phyloP scores from a whole-genome alignment of 2,888 invertebrate genomes.

The Gari tellinella region DNA sequence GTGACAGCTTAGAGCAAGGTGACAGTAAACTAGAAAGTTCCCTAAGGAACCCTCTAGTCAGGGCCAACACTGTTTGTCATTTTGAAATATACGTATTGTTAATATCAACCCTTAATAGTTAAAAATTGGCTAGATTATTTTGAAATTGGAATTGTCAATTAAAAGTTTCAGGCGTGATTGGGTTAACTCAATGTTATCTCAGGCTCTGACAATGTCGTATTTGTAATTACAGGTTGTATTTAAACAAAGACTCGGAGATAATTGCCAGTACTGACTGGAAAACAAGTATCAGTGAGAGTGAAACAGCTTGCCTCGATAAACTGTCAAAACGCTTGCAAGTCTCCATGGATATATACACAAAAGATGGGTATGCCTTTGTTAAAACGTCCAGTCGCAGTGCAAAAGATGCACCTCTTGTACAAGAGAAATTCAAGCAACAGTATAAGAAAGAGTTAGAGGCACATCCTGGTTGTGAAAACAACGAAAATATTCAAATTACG shows the following conservation, averaged over 20 bases:
- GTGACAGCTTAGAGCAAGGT: too few species aligned
- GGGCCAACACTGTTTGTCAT: too few species aligned
- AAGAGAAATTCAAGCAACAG: slow-evolving; percentile 65
- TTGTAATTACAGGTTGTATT: slow-evolving; percentile 54
- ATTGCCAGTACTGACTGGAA: slow-evolving; percentile 55
- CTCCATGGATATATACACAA: slow-evolving; percentile 57
- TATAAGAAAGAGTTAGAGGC: slow-evolving; percentile 56
- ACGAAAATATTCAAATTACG: slow-evolving; percentile 72
- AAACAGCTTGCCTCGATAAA: slow-evolving; percentile 46
- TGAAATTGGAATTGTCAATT: too few species aligned
- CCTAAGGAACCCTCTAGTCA: too few species aligned
- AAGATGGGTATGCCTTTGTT: slow-evolving; percentile 71
- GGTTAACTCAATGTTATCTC: too few species aligned
- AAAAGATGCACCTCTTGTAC: slow-evolving; percentile 75
- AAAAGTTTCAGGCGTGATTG: too few species aligned
- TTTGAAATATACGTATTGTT: too few species aligned
- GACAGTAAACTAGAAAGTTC: too few species aligned
- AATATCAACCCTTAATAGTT: too few species aligned
- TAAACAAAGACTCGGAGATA: slow-evolving; percentile 45
- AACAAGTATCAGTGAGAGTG: slow-evolving; percentile 43
- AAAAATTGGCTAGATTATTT: too few species aligned
- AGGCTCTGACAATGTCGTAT: too few species aligned
- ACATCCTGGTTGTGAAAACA: slow-evolving; percentile 33
- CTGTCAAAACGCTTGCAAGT: slow-evolving; percentile 57
- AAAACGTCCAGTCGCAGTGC: slow-evolving; percentile 78